These are phyloP conservation scores for Tiliacea citrago DNA, from an alignment of 2,888 invertebrate genomes.

Conservation along the genomic window DNA sequence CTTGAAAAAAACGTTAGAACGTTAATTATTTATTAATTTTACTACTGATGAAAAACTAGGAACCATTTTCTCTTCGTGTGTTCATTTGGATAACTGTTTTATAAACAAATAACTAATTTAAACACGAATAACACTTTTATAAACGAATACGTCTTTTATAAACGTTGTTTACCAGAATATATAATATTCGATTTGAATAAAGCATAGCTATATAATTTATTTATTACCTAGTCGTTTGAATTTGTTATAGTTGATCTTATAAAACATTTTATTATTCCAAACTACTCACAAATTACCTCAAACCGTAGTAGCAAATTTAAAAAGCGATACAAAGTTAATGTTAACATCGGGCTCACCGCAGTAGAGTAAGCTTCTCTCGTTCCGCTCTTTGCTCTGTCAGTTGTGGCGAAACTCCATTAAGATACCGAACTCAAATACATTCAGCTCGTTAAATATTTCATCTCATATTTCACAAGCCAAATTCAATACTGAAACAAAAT, in stretches of 20 bases:
- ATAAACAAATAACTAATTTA: too few relatives aligned
- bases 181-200: not conserved
- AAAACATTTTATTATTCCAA: not conserved
- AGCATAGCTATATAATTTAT: not conserved
- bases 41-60: not conserved
- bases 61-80: not conserved
- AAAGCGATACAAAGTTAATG: constrained; percentile 47
- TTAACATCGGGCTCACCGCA: constrained; percentile 58
- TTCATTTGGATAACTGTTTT: not conserved
- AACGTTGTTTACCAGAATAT: not conserved
- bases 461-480: constrained; percentile 47
- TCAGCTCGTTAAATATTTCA: constrained; percentile 59
- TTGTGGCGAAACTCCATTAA: constrained; percentile 76
- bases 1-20: constrained; percentile 6
- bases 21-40: constrained; percentile 23
- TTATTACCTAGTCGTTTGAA: not conserved
- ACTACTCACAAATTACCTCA: not conserved
- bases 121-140: too few relatives aligned
- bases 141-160: not conserved
- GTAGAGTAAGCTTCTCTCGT: constrained; percentile 52
- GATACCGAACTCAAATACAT: constrained; percentile 64
- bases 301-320: not conserved
- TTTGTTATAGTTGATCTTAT: not conserved
- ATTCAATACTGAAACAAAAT: constrained; percentile 23
- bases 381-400: constrained; percentile 50